Conservation (phyloP, 2,113 vertebrate species). For the Bostrychus sinensis region DNA sequence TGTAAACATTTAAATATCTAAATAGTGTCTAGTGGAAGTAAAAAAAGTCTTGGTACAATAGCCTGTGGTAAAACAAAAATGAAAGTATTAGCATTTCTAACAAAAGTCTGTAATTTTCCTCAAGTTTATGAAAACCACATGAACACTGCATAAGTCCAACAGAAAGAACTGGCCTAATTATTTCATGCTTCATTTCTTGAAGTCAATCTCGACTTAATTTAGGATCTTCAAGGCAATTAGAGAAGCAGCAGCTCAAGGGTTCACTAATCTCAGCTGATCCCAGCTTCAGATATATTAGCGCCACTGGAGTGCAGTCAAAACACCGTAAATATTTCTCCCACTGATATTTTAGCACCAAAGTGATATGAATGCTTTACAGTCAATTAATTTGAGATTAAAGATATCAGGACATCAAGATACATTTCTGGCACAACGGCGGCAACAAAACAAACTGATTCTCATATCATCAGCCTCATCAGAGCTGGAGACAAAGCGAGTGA, state of each 20-base stretch:
- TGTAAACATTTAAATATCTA: too few relatives aligned
- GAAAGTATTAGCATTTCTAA: background rate
- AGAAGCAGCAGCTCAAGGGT: slow-evolving; percentile 50
- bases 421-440: slow-evolving; percentile 24
- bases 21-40: too few relatives aligned
- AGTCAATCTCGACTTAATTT: slow-evolving; percentile 54
- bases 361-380: slow-evolving; percentile 19
- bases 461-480: slow-evolving; percentile 44
- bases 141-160: slow-evolving; percentile 46
- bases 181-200: slow-evolving; percentile 54
- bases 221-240: slow-evolving; percentile 62
- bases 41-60: too few relatives aligned
- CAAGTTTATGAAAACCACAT: background rate
- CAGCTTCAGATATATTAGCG: slow-evolving; percentile 51
- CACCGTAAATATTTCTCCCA: slow-evolving; percentile 43
- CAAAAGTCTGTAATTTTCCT: background rate
- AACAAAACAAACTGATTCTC: slow-evolving; percentile 36
- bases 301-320: slow-evolving; percentile 42
- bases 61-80: too few relatives aligned
- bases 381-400: slow-evolving; percentile 55
- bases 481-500: slow-evolving; percentile 37
- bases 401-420: slow-evolving; percentile 35
- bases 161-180: slow-evolving; percentile 58
- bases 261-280: slow-evolving; percentile 64
- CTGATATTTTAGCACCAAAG: slow-evolving; percentile 39